These are phyloP conservation scores for Micrastur ruficollis DNA, from an alignment of 2,797 vertebrate genomes.

Conservation along the genomic window DNA sequence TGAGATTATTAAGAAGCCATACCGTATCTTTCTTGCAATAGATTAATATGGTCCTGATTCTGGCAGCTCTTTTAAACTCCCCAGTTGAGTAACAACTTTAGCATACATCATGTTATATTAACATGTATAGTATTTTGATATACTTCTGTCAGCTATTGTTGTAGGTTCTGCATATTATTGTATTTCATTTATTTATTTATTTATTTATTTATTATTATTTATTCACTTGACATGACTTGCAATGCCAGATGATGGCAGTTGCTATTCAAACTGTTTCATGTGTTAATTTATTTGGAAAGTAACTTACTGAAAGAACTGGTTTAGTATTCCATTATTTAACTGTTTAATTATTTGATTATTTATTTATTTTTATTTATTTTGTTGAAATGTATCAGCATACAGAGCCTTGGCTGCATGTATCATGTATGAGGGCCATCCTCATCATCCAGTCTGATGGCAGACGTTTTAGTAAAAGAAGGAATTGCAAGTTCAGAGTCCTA, in stretches of 20 bases:
- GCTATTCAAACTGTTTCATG: not conserved
- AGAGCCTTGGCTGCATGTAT: not conserved
- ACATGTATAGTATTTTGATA: not conserved
- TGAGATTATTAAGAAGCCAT: not conserved
- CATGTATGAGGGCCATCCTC: not conserved
- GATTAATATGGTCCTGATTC: not conserved
- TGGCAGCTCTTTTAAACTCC: not conserved
- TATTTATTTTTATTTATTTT: not conserved
- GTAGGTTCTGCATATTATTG: not conserved
- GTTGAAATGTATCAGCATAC: not conserved
- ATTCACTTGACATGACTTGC: not conserved
- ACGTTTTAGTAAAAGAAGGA: not conserved
- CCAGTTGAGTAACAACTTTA: not conserved
- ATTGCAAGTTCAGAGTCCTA: not conserved
- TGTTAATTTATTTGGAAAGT: not conserved
- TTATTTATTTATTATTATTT: not conserved
- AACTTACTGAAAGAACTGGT: not conserved
- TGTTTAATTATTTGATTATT: not conserved
- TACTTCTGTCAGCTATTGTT: not conserved
- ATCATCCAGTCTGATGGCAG: not conserved
- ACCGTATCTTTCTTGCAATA: not conserved
- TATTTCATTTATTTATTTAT: not conserved
- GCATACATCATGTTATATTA: not conserved
- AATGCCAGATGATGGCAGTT: not conserved
- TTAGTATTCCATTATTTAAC: not conserved